These are phyloP conservation scores for Phrynocephalus forsythii DNA, from an alignment of 2,797 vertebrate species.

Conservation along the genomic window DNA sequence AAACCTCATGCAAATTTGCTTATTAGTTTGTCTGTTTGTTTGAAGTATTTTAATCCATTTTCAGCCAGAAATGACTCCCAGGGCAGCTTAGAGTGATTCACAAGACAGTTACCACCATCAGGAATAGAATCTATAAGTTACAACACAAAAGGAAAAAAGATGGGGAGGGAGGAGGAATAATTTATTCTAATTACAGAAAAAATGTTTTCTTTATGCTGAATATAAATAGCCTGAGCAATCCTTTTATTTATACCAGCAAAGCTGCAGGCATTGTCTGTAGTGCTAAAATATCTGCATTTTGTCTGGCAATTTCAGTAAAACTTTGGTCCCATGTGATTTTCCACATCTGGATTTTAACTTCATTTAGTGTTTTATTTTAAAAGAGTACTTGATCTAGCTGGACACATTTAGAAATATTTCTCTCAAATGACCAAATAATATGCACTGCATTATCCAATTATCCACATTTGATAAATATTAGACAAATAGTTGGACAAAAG, in stretches of 20 bases:
- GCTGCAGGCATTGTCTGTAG: background rate
- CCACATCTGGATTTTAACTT: background rate
- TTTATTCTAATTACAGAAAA: slow-evolving; percentile 3
- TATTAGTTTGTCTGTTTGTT: background rate
- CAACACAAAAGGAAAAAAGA: background rate
- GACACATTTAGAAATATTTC: background rate
- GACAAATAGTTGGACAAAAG: background rate
- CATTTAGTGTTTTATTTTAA: background rate
- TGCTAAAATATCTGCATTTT: background rate
- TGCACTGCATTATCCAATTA: background rate
- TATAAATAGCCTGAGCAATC: background rate
- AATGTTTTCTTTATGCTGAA: background rate
- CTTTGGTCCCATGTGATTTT: background rate
- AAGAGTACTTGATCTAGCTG: too few species aligned
- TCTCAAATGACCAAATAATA: background rate
- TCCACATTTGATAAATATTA: background rate
- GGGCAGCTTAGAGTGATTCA: background rate
- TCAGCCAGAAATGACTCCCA: background rate
- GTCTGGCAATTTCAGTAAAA: background rate
- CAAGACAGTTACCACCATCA: background rate
- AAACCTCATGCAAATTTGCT: background rate
- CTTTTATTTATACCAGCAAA: background rate
- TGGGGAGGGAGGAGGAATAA: background rate
- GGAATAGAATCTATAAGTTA: background rate
- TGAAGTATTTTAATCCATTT: background rate